Evolutionary conservation across 2,113 vertebrate genomes (phyloP).

Genomic region (Empidonax alnorum): DNA sequence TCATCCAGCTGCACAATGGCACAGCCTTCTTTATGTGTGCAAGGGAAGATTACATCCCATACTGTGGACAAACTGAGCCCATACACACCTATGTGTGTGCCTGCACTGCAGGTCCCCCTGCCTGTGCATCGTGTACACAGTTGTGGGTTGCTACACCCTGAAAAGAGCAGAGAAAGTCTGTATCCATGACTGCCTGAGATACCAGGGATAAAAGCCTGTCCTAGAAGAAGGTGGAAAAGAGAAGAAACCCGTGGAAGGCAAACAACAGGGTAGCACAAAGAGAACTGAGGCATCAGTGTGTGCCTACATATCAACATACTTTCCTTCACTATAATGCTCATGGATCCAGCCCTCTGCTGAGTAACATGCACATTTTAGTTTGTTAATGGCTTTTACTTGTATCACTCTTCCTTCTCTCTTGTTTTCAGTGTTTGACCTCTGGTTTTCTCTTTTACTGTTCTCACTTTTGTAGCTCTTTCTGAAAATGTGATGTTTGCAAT

Average conservation of each 20-base stretch:
- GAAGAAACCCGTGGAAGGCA: neutral
- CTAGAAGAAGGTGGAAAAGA: neutral
- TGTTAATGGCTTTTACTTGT: neutral
- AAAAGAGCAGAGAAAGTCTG: neutral
- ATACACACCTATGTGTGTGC: accelerated
- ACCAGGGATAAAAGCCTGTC: neutral
- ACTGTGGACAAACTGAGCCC: neutral
- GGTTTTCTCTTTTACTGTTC: neutral
- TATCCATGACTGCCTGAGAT: neutral
- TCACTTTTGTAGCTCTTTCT: neutral
- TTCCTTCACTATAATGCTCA: neutral
- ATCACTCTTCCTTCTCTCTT: neutral
- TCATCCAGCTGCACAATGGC: accelerated
- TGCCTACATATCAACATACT: neutral
- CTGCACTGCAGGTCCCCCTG: neutral
- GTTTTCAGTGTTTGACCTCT: neutral
- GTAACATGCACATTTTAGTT: neutral
- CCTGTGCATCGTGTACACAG: neutral
- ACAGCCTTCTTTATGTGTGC: accelerated
- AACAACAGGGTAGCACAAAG: neutral
- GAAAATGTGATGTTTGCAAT: neutral
- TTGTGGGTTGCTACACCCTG: accelerated
- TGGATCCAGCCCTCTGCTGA: neutral
- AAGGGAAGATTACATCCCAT: neutral
- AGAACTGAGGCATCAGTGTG: neutral